Conservation (phyloP, 2,888 invertebrate genomes). For the Diaprepes abbreviatus region DNA sequence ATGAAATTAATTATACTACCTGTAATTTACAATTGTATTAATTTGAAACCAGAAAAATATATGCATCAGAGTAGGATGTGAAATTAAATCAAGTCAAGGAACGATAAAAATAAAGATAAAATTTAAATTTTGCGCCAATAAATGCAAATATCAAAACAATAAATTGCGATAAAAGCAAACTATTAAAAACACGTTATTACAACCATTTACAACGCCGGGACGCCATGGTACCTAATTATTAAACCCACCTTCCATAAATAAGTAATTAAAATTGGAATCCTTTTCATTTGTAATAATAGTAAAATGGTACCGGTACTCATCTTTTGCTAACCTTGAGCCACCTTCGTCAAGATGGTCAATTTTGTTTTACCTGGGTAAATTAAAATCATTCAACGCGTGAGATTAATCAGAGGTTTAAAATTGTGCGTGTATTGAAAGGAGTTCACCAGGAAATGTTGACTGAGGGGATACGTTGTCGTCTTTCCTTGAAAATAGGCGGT, state of each 20-base stretch:
- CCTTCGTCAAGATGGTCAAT: constrained; percentile 19
- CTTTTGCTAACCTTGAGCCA: constrained; percentile 37
- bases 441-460: too few species aligned
- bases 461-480: too few species aligned
- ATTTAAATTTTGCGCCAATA: background rate
- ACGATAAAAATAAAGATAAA: too few species aligned
- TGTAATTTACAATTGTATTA: too few species aligned
- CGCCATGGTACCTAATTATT: constrained; percentile 8
- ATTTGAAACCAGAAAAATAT: too few species aligned
- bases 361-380: constrained; percentile 9
- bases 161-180: background rate
- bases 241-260: constrained; percentile 19
- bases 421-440: too few species aligned
- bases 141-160: background rate
- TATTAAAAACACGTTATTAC: background rate
- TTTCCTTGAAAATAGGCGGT: too few species aligned
- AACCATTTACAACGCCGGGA: background rate
- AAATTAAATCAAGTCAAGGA: too few species aligned
- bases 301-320: constrained; percentile 24
- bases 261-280: constrained; percentile 34
- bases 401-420: too few species aligned
- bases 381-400: too few species aligned
- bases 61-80: too few species aligned
- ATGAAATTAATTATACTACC: too few species aligned
- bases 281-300: constrained; percentile 28